phyloP scores from a whole-genome alignment of 2,797 vertebrate species.

The Bradypodion pumilum region DNA sequence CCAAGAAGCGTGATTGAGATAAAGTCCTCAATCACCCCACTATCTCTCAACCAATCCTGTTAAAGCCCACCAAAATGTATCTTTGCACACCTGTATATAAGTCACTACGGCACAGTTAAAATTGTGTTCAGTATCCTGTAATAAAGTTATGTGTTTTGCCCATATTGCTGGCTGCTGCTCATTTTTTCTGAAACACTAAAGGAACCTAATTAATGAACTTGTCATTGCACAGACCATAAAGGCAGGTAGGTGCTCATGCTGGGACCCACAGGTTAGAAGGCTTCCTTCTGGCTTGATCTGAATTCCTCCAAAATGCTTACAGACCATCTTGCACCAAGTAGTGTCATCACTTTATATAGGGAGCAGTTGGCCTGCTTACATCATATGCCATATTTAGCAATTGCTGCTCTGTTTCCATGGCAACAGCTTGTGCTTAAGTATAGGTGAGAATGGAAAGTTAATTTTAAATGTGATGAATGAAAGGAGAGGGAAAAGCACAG shows the following conservation, averaged over 20 bases:
- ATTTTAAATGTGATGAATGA: slow-evolving; percentile 70
- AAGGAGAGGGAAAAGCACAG: slow-evolving; percentile 34
- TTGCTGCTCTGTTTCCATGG: slow-evolving; percentile 69
- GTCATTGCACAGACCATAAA: background rate
- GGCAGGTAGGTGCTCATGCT: background rate
- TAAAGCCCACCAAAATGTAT: no score
- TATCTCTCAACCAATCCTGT: no score
- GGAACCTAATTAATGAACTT: background rate
- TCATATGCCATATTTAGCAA: slow-evolving; percentile 66
- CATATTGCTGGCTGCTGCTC: no score
- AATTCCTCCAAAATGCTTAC: slow-evolving; percentile 18
- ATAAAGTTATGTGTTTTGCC: no score
- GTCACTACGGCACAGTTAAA: no score
- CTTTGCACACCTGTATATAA: no score
- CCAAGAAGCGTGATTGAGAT: no score
- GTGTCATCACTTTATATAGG: slow-evolving; percentile 42
- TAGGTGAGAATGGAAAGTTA: slow-evolving; percentile 76
- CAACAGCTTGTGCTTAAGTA: slow-evolving; percentile 70
- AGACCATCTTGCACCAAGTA: background rate
- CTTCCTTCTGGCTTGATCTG: background rate
- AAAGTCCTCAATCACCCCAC: no score
- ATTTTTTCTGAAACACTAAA: no score
- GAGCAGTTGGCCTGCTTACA: slow-evolving; percentile 53
- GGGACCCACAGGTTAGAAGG: background rate
- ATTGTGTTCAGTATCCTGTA: no score